These are phyloP conservation scores for Volucella bombylans DNA, from an alignment of 2,888 invertebrate species.

Conservation along the genomic window DNA sequence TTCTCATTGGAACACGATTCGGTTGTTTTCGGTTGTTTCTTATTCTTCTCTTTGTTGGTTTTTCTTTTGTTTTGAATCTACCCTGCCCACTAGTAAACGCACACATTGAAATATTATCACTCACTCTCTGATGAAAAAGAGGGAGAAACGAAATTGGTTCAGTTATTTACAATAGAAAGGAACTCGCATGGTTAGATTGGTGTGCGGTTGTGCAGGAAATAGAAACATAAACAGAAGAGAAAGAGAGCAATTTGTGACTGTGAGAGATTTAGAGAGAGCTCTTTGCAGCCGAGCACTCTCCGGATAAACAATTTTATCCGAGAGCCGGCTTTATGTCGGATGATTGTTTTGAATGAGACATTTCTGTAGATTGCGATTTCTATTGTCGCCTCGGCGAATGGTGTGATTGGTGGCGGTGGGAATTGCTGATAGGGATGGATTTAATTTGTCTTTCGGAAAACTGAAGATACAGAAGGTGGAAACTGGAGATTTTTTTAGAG, in stretches of 20 bases:
- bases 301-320: conserved; percentile 58
- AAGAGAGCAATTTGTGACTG: conserved; percentile 17
- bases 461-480: no score
- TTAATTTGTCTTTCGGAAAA: no score
- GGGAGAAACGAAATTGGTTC: conserved; percentile 44
- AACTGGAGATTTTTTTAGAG: no score
- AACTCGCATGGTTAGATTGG: conserved; percentile 18
- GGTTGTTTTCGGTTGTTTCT: conserved; percentile 40
- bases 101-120: conserved; percentile 1
- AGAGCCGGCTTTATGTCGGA: conserved; percentile 29
- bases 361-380: no score
- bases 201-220: not conserved
- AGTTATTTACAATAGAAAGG: conserved; percentile 35
- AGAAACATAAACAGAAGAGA: not conserved
- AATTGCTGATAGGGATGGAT: no score
- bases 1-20: conserved; percentile 69
- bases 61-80: conserved; percentile 58
- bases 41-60: conserved; percentile 32
- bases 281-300: conserved; percentile 48
- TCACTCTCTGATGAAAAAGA: conserved; percentile 28
- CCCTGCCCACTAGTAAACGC: conserved; percentile 62
- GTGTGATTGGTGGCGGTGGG: no score
- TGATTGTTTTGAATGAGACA: conserved; percentile 1
- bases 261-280: conserved; percentile 3
- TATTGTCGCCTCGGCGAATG: no score